Conservation (phyloP, 1,140 invertebrate species). For the Halesus radiatus region DNA sequence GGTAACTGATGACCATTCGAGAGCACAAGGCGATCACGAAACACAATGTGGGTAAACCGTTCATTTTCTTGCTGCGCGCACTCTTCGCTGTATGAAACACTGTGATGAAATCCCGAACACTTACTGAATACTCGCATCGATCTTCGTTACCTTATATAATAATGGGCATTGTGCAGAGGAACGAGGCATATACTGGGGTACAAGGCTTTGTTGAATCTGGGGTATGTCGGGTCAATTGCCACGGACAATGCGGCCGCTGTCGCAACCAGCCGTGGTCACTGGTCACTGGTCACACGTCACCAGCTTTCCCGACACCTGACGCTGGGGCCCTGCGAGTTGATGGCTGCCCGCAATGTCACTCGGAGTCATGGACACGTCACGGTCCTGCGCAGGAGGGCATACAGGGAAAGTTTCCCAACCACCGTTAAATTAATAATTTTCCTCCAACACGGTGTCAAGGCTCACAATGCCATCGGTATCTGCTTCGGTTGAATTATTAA, state of each 20-base stretch:
- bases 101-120: conserved; percentile 33
- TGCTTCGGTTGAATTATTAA: background rate
- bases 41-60: conserved; percentile 21
- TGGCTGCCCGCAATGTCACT: conserved; percentile 7
- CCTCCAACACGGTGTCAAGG: conserved; percentile 28
- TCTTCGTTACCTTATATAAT: conserved; percentile 43
- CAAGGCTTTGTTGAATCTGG: conserved; percentile 38
- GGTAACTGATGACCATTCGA: conserved; percentile 7
- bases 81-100: background rate
- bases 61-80: conserved; percentile 20
- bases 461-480: background rate
- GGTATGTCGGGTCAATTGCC: conserved; percentile 44
- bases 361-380: conserved; percentile 30
- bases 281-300: conserved; percentile 23
- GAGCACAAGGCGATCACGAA: conserved; percentile 22
- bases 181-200: conserved; percentile 38
- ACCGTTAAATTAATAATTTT: background rate
- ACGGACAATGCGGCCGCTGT: conserved; percentile 44
- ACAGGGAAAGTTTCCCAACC: conserved; percentile 19
- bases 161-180: conserved; percentile 21
- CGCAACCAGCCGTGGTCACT: conserved; percentile 27
- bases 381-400: conserved; percentile 18
- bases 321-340: too few species aligned
- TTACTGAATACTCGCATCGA: conserved; percentile 31
- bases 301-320: conserved; percentile 8